Conservation (phyloP, 2,797 vertebrate genomes). For the Zalophus californianus region DNA sequence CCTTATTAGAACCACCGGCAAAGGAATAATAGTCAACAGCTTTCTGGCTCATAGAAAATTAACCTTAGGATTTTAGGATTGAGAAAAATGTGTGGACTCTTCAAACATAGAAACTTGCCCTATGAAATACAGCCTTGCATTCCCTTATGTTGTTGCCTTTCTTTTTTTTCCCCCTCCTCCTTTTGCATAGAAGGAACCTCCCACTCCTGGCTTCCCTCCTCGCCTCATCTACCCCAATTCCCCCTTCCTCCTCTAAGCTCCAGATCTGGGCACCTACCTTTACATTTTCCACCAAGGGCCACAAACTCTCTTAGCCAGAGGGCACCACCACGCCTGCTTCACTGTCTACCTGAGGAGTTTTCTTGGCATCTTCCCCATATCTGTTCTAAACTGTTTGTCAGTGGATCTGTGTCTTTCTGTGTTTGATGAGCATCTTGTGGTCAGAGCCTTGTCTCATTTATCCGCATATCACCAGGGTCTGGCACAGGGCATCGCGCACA, state of each 20-base stretch:
- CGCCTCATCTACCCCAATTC: neutral
- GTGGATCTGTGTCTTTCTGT: neutral
- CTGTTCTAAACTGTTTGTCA: neutral
- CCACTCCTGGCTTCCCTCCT: neutral
- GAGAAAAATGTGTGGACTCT: neutral
- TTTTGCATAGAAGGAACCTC: neutral
- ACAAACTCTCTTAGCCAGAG: neutral
- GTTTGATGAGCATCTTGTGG: neutral
- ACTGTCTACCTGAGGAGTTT: neutral
- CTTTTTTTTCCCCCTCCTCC: neutral
- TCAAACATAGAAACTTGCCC: neutral
- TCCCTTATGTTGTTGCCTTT: neutral
- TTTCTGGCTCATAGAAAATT: neutral
- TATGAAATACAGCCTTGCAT: neutral
- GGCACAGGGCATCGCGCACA: neutral
- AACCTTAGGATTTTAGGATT: neutral
- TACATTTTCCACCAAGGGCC: too few species aligned
- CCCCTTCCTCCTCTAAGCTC: accelerated
- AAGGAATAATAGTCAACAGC: neutral
- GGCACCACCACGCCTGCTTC: neutral
- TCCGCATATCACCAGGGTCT: neutral
- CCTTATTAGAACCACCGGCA: neutral
- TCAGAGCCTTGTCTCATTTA: neutral
- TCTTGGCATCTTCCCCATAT: neutral
- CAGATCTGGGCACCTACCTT: too few species aligned